Conservation (phyloP, 2,797 vertebrate species). For the Tympanoctomys barrerae region DNA sequence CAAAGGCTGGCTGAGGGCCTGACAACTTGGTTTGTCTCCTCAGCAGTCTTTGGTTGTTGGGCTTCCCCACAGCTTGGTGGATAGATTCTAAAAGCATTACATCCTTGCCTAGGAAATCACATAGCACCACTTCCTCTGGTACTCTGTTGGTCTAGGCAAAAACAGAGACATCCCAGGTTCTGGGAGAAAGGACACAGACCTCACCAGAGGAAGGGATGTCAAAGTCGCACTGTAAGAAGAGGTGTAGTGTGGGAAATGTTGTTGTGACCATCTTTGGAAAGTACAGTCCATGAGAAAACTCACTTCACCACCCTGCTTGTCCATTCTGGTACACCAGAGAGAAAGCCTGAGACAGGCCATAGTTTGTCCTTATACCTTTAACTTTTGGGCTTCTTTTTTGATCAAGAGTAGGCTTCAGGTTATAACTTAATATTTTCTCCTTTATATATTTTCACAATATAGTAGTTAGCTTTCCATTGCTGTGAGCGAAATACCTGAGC, state of each 20-base stretch:
- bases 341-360: background rate
- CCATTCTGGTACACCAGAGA: background rate
- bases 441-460: background rate
- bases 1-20: background rate
- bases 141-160: background rate
- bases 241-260: accelerated
- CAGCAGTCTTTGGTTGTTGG: background rate
- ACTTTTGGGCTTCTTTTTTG: background rate
- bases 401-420: background rate
- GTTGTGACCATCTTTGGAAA: background rate
- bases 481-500: background rate
- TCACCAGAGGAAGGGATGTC: background rate
- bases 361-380: background rate
- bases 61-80: background rate
- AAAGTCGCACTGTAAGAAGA: background rate
- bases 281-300: background rate
- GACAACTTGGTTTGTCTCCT: background rate
- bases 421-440: background rate
- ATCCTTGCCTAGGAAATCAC: background rate
- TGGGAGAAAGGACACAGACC: background rate
- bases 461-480: background rate
- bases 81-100: background rate
- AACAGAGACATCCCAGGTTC: background rate
- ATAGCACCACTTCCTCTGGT: background rate
- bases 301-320: background rate